phyloP scores from a whole-genome alignment of 2,797 vertebrate genomes.

The Galaxias olidus region DNA sequence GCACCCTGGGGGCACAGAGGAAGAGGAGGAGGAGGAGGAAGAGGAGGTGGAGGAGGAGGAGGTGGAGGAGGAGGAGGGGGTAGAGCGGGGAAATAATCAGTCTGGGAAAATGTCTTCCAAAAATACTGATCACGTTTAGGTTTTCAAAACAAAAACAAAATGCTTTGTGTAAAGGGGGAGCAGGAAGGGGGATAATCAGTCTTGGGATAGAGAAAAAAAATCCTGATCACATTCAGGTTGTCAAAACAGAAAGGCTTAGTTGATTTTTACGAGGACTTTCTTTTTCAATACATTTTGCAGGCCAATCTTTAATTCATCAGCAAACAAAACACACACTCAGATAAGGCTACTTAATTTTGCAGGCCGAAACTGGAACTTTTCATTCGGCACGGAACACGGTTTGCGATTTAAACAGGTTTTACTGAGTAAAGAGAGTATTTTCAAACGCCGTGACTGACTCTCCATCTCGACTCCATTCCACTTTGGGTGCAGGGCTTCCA shows the following conservation, averaged over 20 bases:
- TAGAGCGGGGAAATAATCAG: background rate
- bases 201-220: background rate
- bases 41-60: background rate
- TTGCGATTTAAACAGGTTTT: too few relatives aligned
- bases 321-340: too few relatives aligned
- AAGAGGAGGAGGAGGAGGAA: background rate
- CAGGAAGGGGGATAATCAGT: background rate
- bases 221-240: background rate
- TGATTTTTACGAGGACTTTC: too few relatives aligned
- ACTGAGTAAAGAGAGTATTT: background rate
- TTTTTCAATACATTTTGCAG: too few relatives aligned
- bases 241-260: background rate
- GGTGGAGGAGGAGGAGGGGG: background rate
- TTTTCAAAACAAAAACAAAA: background rate
- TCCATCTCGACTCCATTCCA: constrained; percentile 88
- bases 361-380: too few relatives aligned
- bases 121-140: background rate
- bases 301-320: too few relatives aligned
- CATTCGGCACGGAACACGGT: too few relatives aligned
- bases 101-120: background rate
- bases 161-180: background rate
- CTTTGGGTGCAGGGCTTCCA: constrained; percentile 77
- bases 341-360: too few relatives aligned
- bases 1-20: constrained; percentile 63
- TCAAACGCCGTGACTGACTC: constrained; percentile 73